Evolutionary conservation across 1,140 invertebrate genomes (phyloP).

Genomic region (Oreohelix idahoensis): DNA sequence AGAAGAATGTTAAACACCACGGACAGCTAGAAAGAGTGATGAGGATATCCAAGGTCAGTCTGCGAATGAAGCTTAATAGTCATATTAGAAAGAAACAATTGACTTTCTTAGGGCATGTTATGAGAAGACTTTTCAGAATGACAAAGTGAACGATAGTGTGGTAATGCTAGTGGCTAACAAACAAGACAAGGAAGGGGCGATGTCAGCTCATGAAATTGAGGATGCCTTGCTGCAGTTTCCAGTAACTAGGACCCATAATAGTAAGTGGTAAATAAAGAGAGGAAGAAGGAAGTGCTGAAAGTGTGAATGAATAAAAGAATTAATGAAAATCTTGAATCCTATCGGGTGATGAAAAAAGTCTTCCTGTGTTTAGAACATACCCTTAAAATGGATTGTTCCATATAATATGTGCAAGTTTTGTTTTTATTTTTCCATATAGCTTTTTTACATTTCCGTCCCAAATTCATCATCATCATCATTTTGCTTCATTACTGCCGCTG

Average conservation of each 20-base stretch:
- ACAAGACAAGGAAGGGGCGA: background rate
- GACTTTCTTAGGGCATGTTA: too few relatives aligned
- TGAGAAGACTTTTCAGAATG: background rate
- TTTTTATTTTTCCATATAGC: too few relatives aligned
- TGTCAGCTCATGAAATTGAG: background rate
- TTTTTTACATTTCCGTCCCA: too few relatives aligned
- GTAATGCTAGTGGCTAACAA: background rate
- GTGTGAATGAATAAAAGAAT: background rate
- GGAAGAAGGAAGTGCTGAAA: background rate
- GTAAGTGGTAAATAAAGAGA: background rate
- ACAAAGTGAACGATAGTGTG: background rate
- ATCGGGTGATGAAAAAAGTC: background rate
- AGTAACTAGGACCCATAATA: background rate
- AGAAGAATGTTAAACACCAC: too few relatives aligned
- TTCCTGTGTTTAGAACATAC: background rate
- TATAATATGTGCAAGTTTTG: too few relatives aligned
- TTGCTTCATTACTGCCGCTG: too few relatives aligned
- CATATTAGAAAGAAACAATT: too few relatives aligned
- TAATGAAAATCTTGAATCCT: background rate
- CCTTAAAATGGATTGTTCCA: too few relatives aligned
- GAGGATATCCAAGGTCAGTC: too few relatives aligned
- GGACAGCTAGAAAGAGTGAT: too few relatives aligned
- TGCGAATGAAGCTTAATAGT: too few relatives aligned
- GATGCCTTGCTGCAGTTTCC: background rate
- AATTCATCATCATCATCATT: too few relatives aligned